Conservation (phyloP, 2,888 invertebrate genomes). For the Acanthosepion pharaonis region DNA sequence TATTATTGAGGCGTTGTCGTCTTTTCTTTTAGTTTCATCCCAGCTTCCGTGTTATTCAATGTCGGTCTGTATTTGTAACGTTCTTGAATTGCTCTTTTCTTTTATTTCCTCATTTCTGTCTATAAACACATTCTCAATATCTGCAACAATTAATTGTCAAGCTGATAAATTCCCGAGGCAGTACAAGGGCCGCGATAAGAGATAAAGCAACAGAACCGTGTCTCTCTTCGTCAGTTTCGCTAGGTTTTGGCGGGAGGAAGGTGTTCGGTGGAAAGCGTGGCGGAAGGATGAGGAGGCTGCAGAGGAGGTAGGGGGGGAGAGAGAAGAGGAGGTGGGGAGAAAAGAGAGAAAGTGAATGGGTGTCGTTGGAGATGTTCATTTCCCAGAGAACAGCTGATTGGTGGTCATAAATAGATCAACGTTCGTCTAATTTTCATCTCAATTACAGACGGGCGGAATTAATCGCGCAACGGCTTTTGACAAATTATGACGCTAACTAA, state of each 20-base stretch:
- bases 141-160: background rate
- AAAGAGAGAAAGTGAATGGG: background rate
- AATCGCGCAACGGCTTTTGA: slow-evolving; percentile 18
- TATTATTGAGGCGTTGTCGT: background rate
- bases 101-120: background rate
- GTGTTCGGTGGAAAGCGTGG: too few species aligned
- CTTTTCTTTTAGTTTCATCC: background rate
- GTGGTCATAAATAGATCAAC: slow-evolving; percentile 33
- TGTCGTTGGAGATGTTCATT: background rate
- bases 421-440: slow-evolving; percentile 33
- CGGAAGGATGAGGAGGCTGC: background rate
- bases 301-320: background rate
- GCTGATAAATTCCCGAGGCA: background rate
- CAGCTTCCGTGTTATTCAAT: background rate
- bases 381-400: background rate
- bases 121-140: background rate
- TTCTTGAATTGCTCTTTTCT: background rate
- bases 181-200: background rate
- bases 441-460: background rate
- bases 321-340: background rate
- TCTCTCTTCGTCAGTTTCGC: too few species aligned
- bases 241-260: too few species aligned
- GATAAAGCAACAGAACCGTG: background rate
- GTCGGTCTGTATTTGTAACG: background rate
- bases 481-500: background rate